phyloP scores from a whole-genome alignment of 2,888 invertebrate genomes.

The Lasioglossum morio region DNA sequence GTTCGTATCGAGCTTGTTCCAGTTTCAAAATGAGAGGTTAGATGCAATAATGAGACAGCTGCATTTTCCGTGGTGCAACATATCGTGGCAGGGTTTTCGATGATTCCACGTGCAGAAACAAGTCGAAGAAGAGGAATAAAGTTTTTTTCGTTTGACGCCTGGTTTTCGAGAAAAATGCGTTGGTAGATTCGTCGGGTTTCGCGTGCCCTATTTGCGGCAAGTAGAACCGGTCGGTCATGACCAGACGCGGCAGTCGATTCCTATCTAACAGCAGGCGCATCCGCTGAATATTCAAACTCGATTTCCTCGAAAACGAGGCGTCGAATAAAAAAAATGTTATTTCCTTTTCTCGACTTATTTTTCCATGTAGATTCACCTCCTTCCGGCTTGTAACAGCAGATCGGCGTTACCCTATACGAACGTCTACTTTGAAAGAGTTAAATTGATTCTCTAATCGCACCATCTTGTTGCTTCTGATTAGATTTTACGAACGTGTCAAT shows the following conservation, averaged over 20 bases:
- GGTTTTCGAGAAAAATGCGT: background rate
- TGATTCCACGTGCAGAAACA: background rate
- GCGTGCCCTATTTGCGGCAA: background rate
- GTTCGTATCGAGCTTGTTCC: background rate
- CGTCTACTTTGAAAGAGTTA: background rate
- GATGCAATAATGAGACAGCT: background rate
- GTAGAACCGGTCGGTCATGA: background rate
- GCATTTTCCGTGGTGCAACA: background rate
- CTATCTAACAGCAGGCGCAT: background rate
- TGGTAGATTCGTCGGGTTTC: background rate
- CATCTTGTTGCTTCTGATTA: background rate
- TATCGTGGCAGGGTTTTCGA: background rate
- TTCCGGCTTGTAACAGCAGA: background rate
- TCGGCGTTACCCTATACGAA: background rate
- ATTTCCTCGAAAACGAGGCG: background rate
- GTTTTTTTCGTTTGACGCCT: too few species aligned
- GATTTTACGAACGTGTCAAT: too few species aligned
- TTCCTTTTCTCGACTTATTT: background rate
- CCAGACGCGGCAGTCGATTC: background rate
- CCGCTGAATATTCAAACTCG: constrained; percentile 6
- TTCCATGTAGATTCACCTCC: background rate
- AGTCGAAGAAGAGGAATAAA: background rate
- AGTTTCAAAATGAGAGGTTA: background rate
- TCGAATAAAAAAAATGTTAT: background rate
- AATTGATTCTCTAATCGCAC: background rate